Conservation (phyloP, 2,888 invertebrate genomes). For the Melangyna quadrimaculata region DNA sequence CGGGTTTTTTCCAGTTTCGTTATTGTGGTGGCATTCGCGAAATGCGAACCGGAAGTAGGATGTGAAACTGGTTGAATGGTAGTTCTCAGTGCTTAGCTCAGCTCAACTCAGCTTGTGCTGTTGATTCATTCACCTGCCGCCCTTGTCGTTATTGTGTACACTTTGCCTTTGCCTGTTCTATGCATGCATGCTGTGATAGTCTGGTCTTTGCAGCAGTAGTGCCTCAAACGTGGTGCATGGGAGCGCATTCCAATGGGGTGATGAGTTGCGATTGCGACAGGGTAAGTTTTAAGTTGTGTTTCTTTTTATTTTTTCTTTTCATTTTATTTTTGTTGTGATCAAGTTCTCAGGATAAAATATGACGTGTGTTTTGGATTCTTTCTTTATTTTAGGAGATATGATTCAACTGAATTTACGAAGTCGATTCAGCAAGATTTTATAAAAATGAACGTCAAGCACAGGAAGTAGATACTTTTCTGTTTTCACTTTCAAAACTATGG, state of each 20-base stretch:
- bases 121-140: constrained; percentile 69
- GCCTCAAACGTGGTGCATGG: constrained; percentile 45
- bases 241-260: constrained; percentile 63
- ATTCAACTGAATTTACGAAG: constrained; percentile 45
- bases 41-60: constrained; percentile 62
- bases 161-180: too few species aligned
- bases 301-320: constrained; percentile 11
- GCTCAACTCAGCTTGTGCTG: constrained; percentile 17
- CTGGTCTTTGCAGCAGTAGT: neutral
- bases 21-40: constrained; percentile 38
- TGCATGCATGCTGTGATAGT: constrained; percentile 25
- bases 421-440: constrained; percentile 13
- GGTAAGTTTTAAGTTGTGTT: constrained; percentile 29
- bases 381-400: constrained; percentile 47
- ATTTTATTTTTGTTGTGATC: constrained; percentile 14
- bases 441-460: neutral
- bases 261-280: constrained; percentile 43
- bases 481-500: neutral
- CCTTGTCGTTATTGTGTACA: constrained; percentile 28
- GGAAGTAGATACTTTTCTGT: neutral
- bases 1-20: constrained; percentile 11
- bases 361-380: constrained; percentile 34
- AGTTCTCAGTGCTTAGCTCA: constrained; percentile 27
- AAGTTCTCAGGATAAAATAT: constrained; percentile 31
- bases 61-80: constrained; percentile 65